Evolutionary conservation across 2,888 invertebrate genomes (phyloP).

Genomic region (Adineta ricciae): DNA sequence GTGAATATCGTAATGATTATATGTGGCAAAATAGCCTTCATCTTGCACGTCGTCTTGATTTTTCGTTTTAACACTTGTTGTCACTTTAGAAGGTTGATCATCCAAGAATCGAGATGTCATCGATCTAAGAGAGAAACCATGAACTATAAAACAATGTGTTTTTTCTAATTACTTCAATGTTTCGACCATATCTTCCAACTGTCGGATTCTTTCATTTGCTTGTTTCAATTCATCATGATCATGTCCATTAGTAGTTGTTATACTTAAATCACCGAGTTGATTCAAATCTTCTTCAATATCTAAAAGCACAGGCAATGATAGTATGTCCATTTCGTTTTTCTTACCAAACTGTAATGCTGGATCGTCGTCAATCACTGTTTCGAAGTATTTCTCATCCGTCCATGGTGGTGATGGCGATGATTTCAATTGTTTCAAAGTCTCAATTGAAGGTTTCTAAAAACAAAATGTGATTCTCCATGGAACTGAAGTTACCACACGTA

Average conservation of each 20-base stretch:
- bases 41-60: slow-evolving; percentile 54
- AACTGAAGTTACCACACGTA: slow-evolving; percentile 53
- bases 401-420: slow-evolving; percentile 52
- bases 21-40: slow-evolving; percentile 59
- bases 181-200: slow-evolving; percentile 36
- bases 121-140: background rate
- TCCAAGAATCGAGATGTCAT: slow-evolving; percentile 21
- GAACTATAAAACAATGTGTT: no score
- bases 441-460: slow-evolving; percentile 35
- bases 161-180: slow-evolving; percentile 35
- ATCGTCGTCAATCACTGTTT: slow-evolving; percentile 64
- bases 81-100: background rate
- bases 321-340: background rate
- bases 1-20: slow-evolving; percentile 81
- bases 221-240: slow-evolving; percentile 28
- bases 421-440: slow-evolving; percentile 32
- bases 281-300: slow-evolving; percentile 35
- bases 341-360: slow-evolving; percentile 44
- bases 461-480: no score
- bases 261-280: slow-evolving; percentile 17
- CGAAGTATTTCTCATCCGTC: slow-evolving; percentile 65
- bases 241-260: slow-evolving; percentile 26
- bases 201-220: slow-evolving; percentile 34
- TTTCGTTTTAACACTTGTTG: background rate
- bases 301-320: background rate